Evolutionary conservation across 1,140 invertebrate genomes (phyloP).

Genomic region (Gryon sp.): DNA sequence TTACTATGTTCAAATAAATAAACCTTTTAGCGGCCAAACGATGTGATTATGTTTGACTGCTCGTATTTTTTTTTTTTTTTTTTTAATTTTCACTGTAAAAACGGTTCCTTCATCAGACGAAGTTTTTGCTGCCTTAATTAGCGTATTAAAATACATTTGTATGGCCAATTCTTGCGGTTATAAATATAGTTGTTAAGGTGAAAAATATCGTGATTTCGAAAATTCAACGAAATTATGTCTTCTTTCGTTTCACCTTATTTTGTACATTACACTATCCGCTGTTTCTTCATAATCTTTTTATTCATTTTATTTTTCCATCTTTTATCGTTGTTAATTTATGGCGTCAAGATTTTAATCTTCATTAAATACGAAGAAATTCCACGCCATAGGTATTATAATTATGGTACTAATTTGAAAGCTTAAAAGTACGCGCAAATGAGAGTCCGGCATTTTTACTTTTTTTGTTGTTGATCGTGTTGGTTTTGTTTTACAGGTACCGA

Average conservation of each 20-base stretch:
- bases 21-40: too few relatives aligned
- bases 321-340: conserved; percentile 19
- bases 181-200: conserved; percentile 18
- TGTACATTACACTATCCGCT: neutral
- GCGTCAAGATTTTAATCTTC: conserved; percentile 40
- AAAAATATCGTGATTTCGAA: neutral
- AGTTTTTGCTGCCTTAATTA: conserved; percentile 14
- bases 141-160: conserved; percentile 1
- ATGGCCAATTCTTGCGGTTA: neutral
- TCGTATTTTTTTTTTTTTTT: too few relatives aligned
- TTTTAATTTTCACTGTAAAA: too few relatives aligned
- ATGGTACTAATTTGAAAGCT: conserved; percentile 38
- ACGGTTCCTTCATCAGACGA: too few relatives aligned
- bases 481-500: conserved; percentile 65
- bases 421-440: conserved; percentile 25
- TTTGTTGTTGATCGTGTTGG: neutral
- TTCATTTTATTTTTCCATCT: neutral
- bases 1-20: too few relatives aligned
- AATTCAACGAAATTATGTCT: neutral
- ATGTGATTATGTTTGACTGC: too few relatives aligned
- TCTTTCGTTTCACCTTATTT: neutral
- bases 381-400: conserved; percentile 14
- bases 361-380: conserved; percentile 27
- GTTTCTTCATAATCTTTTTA: neutral
- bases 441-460: conserved; percentile 6